phyloP scores from a whole-genome alignment of 2,888 invertebrate genomes.

The Cinara cedri region DNA sequence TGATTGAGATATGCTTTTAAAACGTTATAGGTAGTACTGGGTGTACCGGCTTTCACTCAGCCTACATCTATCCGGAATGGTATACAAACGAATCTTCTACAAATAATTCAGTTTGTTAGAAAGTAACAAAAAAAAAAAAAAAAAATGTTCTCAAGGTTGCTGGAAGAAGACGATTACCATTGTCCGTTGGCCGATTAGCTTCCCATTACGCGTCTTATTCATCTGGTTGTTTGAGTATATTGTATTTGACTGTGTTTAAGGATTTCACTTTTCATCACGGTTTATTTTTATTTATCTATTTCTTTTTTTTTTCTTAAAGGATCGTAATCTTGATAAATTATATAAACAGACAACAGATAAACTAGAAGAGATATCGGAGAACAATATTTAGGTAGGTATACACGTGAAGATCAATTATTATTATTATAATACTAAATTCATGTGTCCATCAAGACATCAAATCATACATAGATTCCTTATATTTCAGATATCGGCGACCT shows the following conservation, averaged over 20 bases:
- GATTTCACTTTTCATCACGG: slow-evolving; percentile 40
- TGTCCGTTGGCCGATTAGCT: slow-evolving; percentile 28
- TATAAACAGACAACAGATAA: no score
- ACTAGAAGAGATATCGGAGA: no score
- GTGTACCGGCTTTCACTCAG: slow-evolving; percentile 46
- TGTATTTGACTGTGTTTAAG: not conserved
- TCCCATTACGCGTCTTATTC: slow-evolving; percentile 20
- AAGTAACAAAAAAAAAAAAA: slow-evolving; percentile 31
- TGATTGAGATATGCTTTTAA: slow-evolving; percentile 22
- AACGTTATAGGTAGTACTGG: not conserved
- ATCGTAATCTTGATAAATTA: not conserved
- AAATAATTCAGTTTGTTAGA: slow-evolving; percentile 32
- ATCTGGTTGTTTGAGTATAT: not conserved
- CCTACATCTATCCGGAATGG: slow-evolving; percentile 30
- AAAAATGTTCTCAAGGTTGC: slow-evolving; percentile 35
- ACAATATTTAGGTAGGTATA: no score
- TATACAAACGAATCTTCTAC: slow-evolving; percentile 24
- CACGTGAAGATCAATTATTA: not conserved
- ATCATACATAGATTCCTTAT: not conserved
- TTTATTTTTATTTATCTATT: not conserved
- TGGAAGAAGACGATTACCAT: slow-evolving; percentile 28
- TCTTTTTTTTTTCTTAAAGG: not conserved
- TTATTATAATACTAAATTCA: not conserved
- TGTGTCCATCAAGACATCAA: not conserved
- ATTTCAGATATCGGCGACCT: not conserved